Evolutionary conservation across 2,113 vertebrate genomes (phyloP), one percentile per base, ranked within the genome.

Genomic region (Rhabdornis inornatus): DNA sequence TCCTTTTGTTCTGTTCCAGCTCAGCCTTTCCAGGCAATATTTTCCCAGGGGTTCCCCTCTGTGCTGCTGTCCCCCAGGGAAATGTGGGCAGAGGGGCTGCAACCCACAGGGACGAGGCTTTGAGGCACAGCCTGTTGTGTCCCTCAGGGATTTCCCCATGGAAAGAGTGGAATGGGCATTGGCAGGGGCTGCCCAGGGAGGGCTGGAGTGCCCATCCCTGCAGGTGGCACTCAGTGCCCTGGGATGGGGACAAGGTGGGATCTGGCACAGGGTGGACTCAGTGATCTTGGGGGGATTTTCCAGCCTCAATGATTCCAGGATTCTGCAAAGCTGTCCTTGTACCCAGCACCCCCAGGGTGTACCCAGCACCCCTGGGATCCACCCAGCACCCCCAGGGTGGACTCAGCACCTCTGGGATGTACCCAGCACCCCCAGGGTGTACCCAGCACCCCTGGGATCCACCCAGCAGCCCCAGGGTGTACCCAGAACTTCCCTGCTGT

Each of bases 251-350:
- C 44, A 30, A 31, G 56, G 21, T 7, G 21, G 42, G 1, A 6
- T 12, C 0, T 0, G 52, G 13, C 61, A 35, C 13, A 42, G 31
- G 4, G 15, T 1, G 50, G 28, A 13, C 21, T 25, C 1, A 0
- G 2, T 25, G 60, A 15, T 3, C 35, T 3, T 4, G 45, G 6
- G 6, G 22, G 11, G 18, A 5, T 52, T 68, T 52, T 44, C 37
- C 53, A 69, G 3, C 18, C 53, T 9, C 44, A 4, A 1, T 0
- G 17, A 52, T 11, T 22, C 55, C 2, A 3, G 31, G 27, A 44
- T 52, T 14, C 31, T 74, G 10, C 40, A 65, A 22, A 27, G 4
- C 40, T 61, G 44, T 16, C n/a, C n/a, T 27, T 8, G 45, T 22
- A 11, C 17, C 30, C 61, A 53, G 10, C 82, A 68, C 8, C 27